Evolutionary conservation across 2,797 vertebrate genomes (phyloP).

Genomic region (Molothrus ater): DNA sequence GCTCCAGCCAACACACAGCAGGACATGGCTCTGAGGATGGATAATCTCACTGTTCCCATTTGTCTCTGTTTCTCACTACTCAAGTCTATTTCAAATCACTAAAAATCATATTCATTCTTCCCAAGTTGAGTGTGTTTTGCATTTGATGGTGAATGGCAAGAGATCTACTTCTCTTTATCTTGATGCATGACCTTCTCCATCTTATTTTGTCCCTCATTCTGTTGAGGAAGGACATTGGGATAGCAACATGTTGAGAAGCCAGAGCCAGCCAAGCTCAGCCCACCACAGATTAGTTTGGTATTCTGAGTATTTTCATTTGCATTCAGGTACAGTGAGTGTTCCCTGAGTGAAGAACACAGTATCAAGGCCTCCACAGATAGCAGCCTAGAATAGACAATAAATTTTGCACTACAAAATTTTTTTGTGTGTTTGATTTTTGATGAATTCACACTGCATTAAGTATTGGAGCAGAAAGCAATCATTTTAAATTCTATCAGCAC

Average conservation of each 20-base stretch:
- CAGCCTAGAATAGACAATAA: neutral
- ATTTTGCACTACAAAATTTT: neutral
- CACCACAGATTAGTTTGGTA: neutral
- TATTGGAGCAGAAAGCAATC: neutral
- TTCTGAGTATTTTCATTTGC: neutral
- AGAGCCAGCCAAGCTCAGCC: neutral
- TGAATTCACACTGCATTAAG: slow-evolving; percentile 7
- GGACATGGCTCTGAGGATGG: neutral
- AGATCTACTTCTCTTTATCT: neutral
- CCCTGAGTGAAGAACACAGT: neutral
- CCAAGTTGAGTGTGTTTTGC: neutral
- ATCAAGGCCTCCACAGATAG: neutral
- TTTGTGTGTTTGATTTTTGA: neutral
- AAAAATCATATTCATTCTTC: neutral
- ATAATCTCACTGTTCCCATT: neutral
- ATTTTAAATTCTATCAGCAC: slow-evolving; percentile 11
- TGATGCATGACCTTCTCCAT: neutral
- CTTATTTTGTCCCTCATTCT: neutral
- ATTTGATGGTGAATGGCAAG: neutral
- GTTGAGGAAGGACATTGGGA: neutral
- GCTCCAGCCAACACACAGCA: neutral
- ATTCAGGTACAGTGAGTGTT: neutral
- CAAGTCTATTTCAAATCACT: neutral
- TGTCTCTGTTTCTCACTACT: neutral
- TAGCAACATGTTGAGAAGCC: accelerated